These are phyloP conservation scores for Agrotis segetum DNA, from an alignment of 2,888 invertebrate genomes.

Conservation along the genomic window DNA sequence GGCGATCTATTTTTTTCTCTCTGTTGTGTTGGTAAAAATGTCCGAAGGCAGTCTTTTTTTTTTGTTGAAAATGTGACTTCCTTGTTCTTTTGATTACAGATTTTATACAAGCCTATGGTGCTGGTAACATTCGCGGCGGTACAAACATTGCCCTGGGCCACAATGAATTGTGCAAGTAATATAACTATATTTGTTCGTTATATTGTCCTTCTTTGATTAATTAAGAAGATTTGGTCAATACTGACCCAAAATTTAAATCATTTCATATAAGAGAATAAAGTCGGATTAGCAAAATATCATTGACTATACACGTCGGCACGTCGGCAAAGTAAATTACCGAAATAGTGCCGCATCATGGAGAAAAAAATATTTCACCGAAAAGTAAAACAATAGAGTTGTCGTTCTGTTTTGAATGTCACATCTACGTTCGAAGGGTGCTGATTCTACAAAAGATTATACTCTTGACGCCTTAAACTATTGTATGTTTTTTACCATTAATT, in stretches of 20 bases:
- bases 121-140: slow-evolving; percentile 63
- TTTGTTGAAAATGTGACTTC: not conserved
- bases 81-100: slow-evolving; percentile 62
- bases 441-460: slow-evolving; percentile 34
- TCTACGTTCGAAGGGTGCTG: slow-evolving; percentile 55
- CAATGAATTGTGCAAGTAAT: slow-evolving; percentile 76
- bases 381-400: slow-evolving; percentile 56
- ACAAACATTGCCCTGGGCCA: slow-evolving; percentile 74
- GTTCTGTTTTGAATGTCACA: slow-evolving; percentile 58
- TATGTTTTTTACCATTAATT: slow-evolving; percentile 35
- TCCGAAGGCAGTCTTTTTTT: not conserved
- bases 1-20: too few relatives aligned
- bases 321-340: slow-evolving; percentile 23
- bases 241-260: slow-evolving; percentile 10
- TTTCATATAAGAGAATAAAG: slow-evolving; percentile 27
- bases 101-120: slow-evolving; percentile 73
- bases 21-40: too few relatives aligned
- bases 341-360: slow-evolving; percentile 30
- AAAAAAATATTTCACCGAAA: slow-evolving; percentile 33
- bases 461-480: slow-evolving; percentile 14
- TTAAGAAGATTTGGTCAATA: slow-evolving; percentile 35
- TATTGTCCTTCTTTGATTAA: slow-evolving; percentile 22
- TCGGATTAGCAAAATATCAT: slow-evolving; percentile 40
- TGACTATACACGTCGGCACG: slow-evolving; percentile 13
- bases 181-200: slow-evolving; percentile 1